Evolutionary conservation across 2,113 vertebrate genomes (phyloP).

Genomic region (Dicerorhinus sumatrensis): DNA sequence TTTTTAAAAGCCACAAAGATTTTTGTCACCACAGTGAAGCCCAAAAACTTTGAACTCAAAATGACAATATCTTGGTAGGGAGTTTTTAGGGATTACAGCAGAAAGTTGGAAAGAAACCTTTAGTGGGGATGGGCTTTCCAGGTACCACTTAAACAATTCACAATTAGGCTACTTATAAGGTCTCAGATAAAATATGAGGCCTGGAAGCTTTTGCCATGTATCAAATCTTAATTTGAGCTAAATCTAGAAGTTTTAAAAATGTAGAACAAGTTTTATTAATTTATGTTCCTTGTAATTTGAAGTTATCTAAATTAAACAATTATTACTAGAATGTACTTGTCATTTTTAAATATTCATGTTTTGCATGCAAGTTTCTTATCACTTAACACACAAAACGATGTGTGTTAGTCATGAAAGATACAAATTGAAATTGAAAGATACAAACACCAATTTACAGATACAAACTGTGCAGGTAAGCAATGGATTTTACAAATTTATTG

Average conservation of each 20-base stretch:
- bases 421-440: too few species aligned
- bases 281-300: neutral
- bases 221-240: neutral
- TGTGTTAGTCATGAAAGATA: neutral
- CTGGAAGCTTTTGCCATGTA: neutral
- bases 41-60: neutral
- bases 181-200: slow-evolving; percentile 9
- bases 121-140: neutral
- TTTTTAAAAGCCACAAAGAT: neutral
- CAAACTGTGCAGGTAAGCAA: neutral
- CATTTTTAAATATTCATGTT: slow-evolving; percentile 18
- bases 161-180: neutral
- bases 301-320: slow-evolving; percentile 1
- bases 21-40: neutral
- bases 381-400: neutral
- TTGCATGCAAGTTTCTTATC: neutral
- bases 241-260: neutral
- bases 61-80: neutral
- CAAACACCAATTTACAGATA: neutral
- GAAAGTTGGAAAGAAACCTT: slow-evolving; percentile 36
- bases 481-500: neutral
- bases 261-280: slow-evolving; percentile 3
- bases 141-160: neutral
- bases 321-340: neutral
- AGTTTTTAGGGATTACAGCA: neutral